Base-by-base conservation (phyloP, 2,888 invertebrate genomes). In the Apotomis betuletana region DNA sequence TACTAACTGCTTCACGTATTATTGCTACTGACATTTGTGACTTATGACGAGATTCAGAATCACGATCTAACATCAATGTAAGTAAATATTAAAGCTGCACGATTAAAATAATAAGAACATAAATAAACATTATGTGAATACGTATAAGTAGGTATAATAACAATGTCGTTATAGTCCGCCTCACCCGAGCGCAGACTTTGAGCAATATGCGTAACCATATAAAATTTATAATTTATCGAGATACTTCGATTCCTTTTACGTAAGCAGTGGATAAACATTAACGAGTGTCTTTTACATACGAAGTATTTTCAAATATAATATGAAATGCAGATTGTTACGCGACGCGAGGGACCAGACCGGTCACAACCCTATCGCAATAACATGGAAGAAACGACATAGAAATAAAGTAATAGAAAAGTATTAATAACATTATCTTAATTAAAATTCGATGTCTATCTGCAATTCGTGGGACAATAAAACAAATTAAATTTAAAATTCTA, bases 31-130 rank as follows among this genome's bases (percentile, higher is more conserved):
- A 91, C 89, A 81, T 89, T 92, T 93, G 93, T 92, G 92, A 93
- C 92, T 91, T 92, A 92, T 90, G 91, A 92, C 92, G 92, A 92
- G 93, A 93, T 92, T 92, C 92, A 90, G 90, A 92, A 93, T 92
- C 92, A 92, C 92, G 92, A 90, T 88, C 92, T 92, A 92, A 92
- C 87, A 91, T 91, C 90, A 90, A 90, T 91, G 91, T 91, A 92
- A 91, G 91, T 91, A 90, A 90, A 91, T 89, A 92, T 93, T 93
- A 93, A 93, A 93, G 93, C 93, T 93, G 93, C 89, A 90, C 86
- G 91, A 91, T 91, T 91, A 91, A 90, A 87, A 87, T 87, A 87
- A 87, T 88, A 91, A 87, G 88, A 90, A 91, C 83, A 92, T 91
- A 92, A 90, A 91, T 91, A 92, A 90, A 92, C 74, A 85, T 87